Conservation (phyloP, 2,113 vertebrate species). For the Stigmatopora argus region DNA sequence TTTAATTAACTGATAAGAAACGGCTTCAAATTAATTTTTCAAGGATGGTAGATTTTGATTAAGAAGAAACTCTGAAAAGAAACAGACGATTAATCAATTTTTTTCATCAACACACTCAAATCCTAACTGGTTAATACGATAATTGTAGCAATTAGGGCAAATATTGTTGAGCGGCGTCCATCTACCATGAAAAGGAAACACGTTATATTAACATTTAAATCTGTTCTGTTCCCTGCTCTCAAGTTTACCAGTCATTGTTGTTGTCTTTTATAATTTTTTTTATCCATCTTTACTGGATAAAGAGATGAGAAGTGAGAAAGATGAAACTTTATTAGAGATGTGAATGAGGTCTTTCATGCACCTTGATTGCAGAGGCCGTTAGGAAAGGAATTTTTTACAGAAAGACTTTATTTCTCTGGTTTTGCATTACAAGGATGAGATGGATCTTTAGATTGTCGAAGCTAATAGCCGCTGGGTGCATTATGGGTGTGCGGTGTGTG, state of each 20-base stretch:
- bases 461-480: conserved; percentile 44
- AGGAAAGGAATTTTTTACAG: conserved; percentile 24
- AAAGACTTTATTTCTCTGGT: conserved; percentile 58
- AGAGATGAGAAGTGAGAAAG: conserved; percentile 64
- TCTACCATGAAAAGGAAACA: conserved; percentile 75
- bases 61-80: conserved; percentile 84
- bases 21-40: conserved; percentile 85
- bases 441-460: conserved; percentile 60
- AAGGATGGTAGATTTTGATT: conserved; percentile 86
- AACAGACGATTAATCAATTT: conserved; percentile 83
- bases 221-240: conserved; percentile 72
- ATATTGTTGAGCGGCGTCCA: conserved; percentile 76
- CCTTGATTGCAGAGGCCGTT: conserved; percentile 52
- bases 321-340: conserved; percentile 59
- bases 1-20: conserved; percentile 86
- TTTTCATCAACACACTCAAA: conserved; percentile 81
- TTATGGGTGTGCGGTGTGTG: not conserved
- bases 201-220: conserved; percentile 80
- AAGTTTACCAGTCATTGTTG: conserved; percentile 64
- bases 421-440: conserved; percentile 60
- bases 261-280: conserved; percentile 1
- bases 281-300: conserved; percentile 28
- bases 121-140: conserved; percentile 82
- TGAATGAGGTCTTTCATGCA: conserved; percentile 59
- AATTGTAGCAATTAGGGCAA: conserved; percentile 80